Base-by-base conservation (phyloP, 2,113 vertebrate species). In the Poicephalus gulielmi region DNA sequence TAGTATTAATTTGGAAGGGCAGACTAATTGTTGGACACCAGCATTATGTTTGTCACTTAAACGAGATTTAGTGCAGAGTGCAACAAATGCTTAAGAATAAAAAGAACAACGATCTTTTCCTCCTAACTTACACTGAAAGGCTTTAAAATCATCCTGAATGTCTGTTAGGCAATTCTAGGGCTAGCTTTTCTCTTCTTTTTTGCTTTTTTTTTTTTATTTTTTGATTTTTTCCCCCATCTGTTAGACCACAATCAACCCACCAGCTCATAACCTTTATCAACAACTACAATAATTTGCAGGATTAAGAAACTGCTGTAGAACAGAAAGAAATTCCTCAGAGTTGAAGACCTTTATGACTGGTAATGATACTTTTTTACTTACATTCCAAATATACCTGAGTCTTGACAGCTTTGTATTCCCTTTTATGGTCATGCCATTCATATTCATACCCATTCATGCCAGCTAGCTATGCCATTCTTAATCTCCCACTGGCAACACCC, bases 21-120 rank as follows among this genome's bases (percentile, higher is more conserved):
- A 55, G 81, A 64, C 71, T 96, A 96, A 97, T 96, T 94, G 53
- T 20, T 55, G 85, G 63, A 77, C 75, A 74, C n/a, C 13, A 27
- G 44, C 44, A 70, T 84, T 41, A 73, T 37, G 67, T 88, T 85
- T 41, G 67, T 88, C 87, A 90, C 53, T 89, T 92, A 53, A 83
- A 90, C 4, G 8, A 87, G 35, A 96, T 83, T 91, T 79, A 92
- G 87, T 85, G 67, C 53, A 24, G 44, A 92, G 28, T 30, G 41
- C 64, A 88, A 71, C 25, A 88, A 91, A 85, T 43, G 49, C 39
- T 91, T 82, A 80, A 79, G 66, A 87, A 70, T 67, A 80, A 89
- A 55, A 69, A 75, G 7, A 62, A 85, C 10, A 96, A 80, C 11
- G 71, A 63, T 63, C 4, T 2, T 13, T 55, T 63, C 70, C 62